phyloP scores from a whole-genome alignment of 2,888 invertebrate genomes.

The Pachycephus smyrnensis region DNA sequence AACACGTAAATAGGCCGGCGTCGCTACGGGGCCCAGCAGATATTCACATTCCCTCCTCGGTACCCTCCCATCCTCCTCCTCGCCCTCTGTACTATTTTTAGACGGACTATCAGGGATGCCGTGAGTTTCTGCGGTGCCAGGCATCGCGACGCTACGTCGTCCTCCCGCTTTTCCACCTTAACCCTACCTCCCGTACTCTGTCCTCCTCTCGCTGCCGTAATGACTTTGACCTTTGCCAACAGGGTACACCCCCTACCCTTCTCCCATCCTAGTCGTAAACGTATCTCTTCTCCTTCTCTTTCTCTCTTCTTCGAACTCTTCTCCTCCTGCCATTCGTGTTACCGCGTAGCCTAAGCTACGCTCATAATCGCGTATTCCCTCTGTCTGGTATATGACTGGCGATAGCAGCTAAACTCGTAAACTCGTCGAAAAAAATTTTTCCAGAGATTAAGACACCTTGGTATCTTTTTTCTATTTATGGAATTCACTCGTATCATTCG shows the following conservation, averaged over 20 bases:
- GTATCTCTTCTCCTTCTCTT: slow-evolving; percentile 17
- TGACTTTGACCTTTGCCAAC: slow-evolving; percentile 48
- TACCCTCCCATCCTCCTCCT: slow-evolving; percentile 19
- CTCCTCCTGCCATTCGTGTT: not conserved
- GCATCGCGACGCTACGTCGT: slow-evolving; percentile 6
- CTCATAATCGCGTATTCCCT: slow-evolving; percentile 13
- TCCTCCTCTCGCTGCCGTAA: slow-evolving; percentile 31
- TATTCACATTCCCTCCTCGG: slow-evolving; percentile 39
- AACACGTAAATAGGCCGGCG: slow-evolving; percentile 16
- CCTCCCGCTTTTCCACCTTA: slow-evolving; percentile 12
- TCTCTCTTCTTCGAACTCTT: slow-evolving; percentile 4
- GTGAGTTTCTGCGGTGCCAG: slow-evolving; percentile 8
- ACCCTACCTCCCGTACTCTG: slow-evolving; percentile 13
- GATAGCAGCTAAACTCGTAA: too few species aligned
- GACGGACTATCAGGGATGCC: slow-evolving; percentile 27
- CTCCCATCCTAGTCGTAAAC: not conserved
- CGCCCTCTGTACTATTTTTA: slow-evolving; percentile 44
- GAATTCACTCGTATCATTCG: too few species aligned
- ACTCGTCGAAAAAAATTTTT: too few species aligned
- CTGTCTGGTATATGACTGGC: not conserved
- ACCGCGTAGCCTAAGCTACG: too few species aligned
- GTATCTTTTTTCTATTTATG: too few species aligned
- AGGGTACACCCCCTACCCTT: not conserved
- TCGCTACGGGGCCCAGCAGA: slow-evolving; percentile 28
- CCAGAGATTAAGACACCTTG: too few species aligned